Percentiles rank a stretch among this genome's conserved stretches.
phyloP scores from a whole-genome alignment of 2,888 invertebrate genomes.

The Drosophila cognata region DNA sequence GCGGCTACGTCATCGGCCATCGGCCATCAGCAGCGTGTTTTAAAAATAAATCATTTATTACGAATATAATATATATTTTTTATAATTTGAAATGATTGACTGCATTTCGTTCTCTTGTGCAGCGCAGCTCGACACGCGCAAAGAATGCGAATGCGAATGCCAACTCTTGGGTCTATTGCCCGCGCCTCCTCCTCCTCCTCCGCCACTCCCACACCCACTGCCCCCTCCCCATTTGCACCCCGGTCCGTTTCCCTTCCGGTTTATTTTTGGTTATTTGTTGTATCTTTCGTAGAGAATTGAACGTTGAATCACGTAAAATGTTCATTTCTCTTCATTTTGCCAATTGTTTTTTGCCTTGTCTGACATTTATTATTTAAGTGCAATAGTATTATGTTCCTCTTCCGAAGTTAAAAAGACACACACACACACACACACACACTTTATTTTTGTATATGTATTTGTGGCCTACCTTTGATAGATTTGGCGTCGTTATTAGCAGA shows the following conservation, averaged over 20 bases:
- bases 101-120: conserved; percentile 42
- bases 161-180: conserved; percentile 16
- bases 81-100: conserved; percentile 30
- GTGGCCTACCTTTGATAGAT: conserved; percentile 25
- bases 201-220: background rate
- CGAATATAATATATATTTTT: conserved; percentile 14
- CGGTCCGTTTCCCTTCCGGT: background rate
- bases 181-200: background rate
- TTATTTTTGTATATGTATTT: background rate
- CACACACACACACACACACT: background rate
- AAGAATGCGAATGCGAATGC: conserved; percentile 31
- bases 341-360: conserved; percentile 28
- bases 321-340: conserved; percentile 59
- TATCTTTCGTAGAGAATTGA: conserved; percentile 15
- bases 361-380: conserved; percentile 43
- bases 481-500: conserved; percentile 33
- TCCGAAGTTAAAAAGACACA: background rate
- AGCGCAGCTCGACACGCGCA: conserved; percentile 46
- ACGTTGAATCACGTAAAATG: conserved; percentile 53
- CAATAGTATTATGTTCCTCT: conserved; percentile 1
- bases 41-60: conserved; percentile 65
- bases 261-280: conserved; percentile 1
- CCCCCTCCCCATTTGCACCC: background rate
- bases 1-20: conserved; percentile 32
- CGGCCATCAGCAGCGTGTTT: conserved; percentile 41